Evolutionary conservation across 1,140 invertebrate genomes (phyloP), one percentile per base, ranked within the genome.

Genomic region (Neodiprion fabricii): DNA sequence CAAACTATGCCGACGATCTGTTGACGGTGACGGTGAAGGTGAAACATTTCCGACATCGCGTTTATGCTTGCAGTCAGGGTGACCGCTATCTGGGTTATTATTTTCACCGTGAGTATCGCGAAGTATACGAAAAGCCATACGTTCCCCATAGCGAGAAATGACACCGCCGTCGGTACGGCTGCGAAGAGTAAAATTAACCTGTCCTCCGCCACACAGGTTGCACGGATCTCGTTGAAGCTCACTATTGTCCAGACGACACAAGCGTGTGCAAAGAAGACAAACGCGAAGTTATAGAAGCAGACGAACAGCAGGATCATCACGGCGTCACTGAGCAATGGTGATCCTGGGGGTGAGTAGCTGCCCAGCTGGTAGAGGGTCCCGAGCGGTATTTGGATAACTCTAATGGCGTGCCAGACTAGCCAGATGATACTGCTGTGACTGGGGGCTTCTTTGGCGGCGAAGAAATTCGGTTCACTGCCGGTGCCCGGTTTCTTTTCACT

Each of bases 281-380:
- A 61, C 11, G 11, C 53, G 11, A 61, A 61, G n/a, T 61, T 9
- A 9, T 61, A 61, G n/a, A 61, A 7, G 53, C 53, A 61, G 3
- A 61, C 53, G 53, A 61, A 61, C 11, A 61, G 53, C 53, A 61
- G n/a, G 11, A 61, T 61, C 53, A 61, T 61, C 53, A 61, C 53
- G 11, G 53, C 53, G 53, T 61, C 53, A 17, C 11, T 17, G 9
- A 61, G 11, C 5, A 61, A 9, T 9, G 53, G 53, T 17, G 53
- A 61, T 61, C n/a, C 53, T 17, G 53, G 53, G n/a, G 53, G 53
- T 14, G n/a, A 61, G 53, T 61, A 61, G 53, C 53, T 61, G n/a
- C 53, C 53, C 53, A 61, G n/a, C 53, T 61, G 53, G n/a, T 5
- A 61, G 9, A 61, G 53, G 11, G 53, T 61, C 11, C 53, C 53